Conservation (phyloP, 2,113 vertebrate species). For the Daboia siamensis region DNA sequence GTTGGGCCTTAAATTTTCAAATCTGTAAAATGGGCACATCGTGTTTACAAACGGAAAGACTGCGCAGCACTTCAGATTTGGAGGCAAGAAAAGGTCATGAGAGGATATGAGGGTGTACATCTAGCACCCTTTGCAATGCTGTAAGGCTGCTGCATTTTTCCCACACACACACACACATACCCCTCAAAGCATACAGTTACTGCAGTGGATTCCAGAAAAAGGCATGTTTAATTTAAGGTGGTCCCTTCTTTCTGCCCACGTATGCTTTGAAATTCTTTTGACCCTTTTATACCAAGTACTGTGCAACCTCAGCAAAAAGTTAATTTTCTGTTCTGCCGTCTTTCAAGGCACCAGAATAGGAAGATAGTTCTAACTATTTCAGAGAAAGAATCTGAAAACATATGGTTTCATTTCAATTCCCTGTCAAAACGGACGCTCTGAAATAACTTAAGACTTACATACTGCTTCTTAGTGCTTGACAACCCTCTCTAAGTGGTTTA, state of each 20-base stretch:
- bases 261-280: not conserved
- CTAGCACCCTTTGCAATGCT: not conserved
- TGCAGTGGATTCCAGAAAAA: not conserved
- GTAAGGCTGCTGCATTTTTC: not conserved
- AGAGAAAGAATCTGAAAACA: not conserved
- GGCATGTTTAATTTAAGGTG: not conserved
- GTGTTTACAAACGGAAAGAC: not conserved
- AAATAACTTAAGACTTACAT: not conserved
- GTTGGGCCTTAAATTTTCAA: not conserved
- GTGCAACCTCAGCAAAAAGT: not conserved
- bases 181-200: not conserved
- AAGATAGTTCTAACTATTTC: not conserved
- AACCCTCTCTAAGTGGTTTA: too few relatives aligned
- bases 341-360: not conserved
- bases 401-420: too few relatives aligned
- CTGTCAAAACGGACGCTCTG: too few relatives aligned
- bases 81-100: not conserved
- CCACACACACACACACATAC: too few relatives aligned
- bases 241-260: not conserved
- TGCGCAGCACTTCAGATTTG: not conserved
- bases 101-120: not conserved
- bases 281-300: not conserved
- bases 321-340: not conserved
- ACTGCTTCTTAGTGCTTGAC: too few relatives aligned
- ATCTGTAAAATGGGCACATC: not conserved